These are phyloP conservation scores for Synaphobranchus kaupii DNA, from an alignment of 2,797 vertebrate genomes.

Conservation along the genomic window DNA sequence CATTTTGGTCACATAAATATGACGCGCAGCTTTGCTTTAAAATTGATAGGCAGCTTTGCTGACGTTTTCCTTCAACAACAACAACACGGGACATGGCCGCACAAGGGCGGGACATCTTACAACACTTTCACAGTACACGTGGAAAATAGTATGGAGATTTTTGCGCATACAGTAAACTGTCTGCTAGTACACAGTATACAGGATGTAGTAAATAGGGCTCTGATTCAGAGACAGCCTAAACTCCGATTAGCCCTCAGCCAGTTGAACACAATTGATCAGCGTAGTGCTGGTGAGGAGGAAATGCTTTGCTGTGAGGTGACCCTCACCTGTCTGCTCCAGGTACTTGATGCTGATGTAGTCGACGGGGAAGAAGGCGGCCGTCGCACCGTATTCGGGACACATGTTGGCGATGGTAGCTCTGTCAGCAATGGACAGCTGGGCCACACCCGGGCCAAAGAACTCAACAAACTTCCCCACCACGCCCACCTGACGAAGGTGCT, in stretches of 20 bases:
- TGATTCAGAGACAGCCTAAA: too few species aligned
- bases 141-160: too few species aligned
- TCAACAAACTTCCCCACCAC: constrained; percentile 97
- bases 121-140: too few species aligned
- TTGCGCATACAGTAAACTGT: too few species aligned
- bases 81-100: too few species aligned
- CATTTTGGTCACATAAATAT: too few species aligned
- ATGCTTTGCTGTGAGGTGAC: not conserved
- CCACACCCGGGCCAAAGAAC: constrained; percentile 93
- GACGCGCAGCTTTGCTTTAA: too few species aligned
- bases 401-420: constrained; percentile 97
- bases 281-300: not conserved
- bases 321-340: constrained; percentile 88
- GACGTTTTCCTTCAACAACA: too few species aligned
- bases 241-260: not conserved
- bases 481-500: constrained; percentile 87
- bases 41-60: too few species aligned
- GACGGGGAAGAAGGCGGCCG: constrained; percentile 93
- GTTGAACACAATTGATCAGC: not conserved
- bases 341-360: constrained; percentile 89
- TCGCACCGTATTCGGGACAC: constrained; percentile 97
- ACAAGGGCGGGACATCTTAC: too few species aligned
- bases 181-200: too few species aligned
- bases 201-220: too few species aligned
- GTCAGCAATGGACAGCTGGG: constrained; percentile 92